phyloP scores from a whole-genome alignment of 2,797 vertebrate species.

The Hypotaenidia philippensis region DNA sequence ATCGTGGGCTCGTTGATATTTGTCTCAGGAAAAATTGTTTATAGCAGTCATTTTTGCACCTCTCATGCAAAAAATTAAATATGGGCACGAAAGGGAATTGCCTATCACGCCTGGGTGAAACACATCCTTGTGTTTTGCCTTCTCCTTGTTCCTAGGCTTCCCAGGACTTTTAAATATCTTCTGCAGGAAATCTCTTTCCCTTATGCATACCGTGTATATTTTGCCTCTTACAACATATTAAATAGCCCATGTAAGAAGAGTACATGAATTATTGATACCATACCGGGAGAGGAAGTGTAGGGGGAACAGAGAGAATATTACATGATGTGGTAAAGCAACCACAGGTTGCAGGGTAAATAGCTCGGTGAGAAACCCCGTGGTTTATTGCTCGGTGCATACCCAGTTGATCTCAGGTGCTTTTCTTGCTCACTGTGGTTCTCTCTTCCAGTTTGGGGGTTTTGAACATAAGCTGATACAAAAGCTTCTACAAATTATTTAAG shows the following conservation, averaged over 20 bases:
- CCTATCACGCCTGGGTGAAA: background rate
- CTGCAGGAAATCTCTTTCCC: background rate
- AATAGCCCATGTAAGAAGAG: background rate
- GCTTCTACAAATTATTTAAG: conserved; percentile 23
- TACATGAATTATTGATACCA: conserved; percentile 14
- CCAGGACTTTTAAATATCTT: background rate
- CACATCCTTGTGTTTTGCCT: background rate
- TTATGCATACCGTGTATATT: background rate
- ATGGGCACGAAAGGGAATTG: background rate
- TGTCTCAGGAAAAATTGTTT: background rate
- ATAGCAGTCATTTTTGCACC: background rate
- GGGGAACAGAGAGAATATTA: conserved; percentile 45
- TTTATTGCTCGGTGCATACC: background rate
- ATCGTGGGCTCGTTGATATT: background rate
- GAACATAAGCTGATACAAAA: conserved; percentile 6
- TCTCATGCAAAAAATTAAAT: background rate
- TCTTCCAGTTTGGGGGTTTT: background rate
- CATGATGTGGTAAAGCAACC: background rate
- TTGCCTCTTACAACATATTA: conserved; percentile 1
- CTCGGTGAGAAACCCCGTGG: background rate
- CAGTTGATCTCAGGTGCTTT: background rate
- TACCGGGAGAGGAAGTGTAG: background rate
- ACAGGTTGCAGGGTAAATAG: background rate
- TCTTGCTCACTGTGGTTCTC: background rate
- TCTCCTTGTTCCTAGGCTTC: fast-evolving